Percentiles rank a stretch among this genome's conserved stretches.
Conservation (phyloP, 2,113 vertebrate genomes). For the Okapia johnstoni region DNA sequence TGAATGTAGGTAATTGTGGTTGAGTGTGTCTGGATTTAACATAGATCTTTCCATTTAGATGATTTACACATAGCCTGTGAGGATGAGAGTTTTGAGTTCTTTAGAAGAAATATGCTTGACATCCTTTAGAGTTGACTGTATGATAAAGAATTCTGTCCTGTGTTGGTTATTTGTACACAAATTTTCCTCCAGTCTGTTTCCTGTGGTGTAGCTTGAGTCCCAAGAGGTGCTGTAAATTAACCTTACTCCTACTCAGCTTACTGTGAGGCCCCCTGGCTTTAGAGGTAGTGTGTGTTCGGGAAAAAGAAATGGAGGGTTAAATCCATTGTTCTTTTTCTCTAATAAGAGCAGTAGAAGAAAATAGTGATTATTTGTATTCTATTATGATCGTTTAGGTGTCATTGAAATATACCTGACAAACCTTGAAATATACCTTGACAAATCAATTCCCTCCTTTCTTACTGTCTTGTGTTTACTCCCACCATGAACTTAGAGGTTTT, state of each 20-base stretch:
- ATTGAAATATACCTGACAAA: not conserved
- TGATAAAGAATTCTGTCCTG: not conserved
- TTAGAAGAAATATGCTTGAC: not conserved
- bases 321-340: not conserved
- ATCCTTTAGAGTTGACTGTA: not conserved
- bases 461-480: not conserved
- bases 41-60: not conserved
- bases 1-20: not conserved
- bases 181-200: not conserved
- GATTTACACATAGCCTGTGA: not conserved
- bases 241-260: not conserved
- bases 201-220: not conserved
- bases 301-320: not conserved
- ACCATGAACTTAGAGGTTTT: not conserved
- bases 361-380: not conserved
- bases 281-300: not conserved
- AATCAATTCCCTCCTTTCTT: not conserved
- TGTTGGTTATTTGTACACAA: no score
- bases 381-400: not conserved
- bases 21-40: not conserved
- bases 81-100: not conserved
- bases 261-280: not conserved
- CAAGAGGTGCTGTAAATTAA: not conserved
- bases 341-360: not conserved
- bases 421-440: not conserved